Evolutionary conservation across 2,888 invertebrate genomes (phyloP), one percentile per base, ranked within the genome.

Genomic region (Acrobasis suavella): DNA sequence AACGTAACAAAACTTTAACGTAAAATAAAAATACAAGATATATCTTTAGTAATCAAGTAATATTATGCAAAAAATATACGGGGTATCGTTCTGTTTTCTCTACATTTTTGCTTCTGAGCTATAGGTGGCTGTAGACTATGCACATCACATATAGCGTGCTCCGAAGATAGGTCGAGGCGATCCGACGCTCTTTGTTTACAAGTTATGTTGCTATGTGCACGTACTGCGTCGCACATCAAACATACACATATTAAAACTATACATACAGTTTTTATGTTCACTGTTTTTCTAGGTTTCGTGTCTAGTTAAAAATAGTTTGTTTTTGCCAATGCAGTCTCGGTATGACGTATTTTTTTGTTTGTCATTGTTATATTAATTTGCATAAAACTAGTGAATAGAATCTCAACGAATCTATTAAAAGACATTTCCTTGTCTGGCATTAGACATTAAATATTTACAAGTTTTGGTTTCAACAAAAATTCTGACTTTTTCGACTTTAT

Each of bases 131-230:
- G 69, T 67, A 70, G 67, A 72, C 69, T 66, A 64, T 71, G n/a
- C n/a, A n/a, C n/a, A n/a, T n/a, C n/a, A 67, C 66, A 68, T 56
- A 42, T 39, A 38, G 38, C 38, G n/a, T 10, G 52, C 32, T 61
- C 32, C 67, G 71, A 69, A 76, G 80, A 81, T 80, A 80, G 80
- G 77, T 80, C 78, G 81, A 80, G 73, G 77, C 79, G 73, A 81
- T 72, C 74, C 74, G 75, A 77, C 70, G 74, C 73, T 73, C 73
- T 76, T 78, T 77, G 77, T 82, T 81, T 80, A 81, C 76, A 72
- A 69, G 66, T 66, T 68, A 61, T 62, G 74, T 70, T 72, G 70
- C 73, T 74, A 71, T 71, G 69, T 67, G 50, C 56, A 61, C 62
- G 59, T 59, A 60, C 42, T 59, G 7, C 39, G 16, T 39, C 51